Evolutionary conservation across 2,797 vertebrate species (phyloP), one percentile per base, ranked within the genome.

Genomic region (Tokudaia muenninki): DNA sequence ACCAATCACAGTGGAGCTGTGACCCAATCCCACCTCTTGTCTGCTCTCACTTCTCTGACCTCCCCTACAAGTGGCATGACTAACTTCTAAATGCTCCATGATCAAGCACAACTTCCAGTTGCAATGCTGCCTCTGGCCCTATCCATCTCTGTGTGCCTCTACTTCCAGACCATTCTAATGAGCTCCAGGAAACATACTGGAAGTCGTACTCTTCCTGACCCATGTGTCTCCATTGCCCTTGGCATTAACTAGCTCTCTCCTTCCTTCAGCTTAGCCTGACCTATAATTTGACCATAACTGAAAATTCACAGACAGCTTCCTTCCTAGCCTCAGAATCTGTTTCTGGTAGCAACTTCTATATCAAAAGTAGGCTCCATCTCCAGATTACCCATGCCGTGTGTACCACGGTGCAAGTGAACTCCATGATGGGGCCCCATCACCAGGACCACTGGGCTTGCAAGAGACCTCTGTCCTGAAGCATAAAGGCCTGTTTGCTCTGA

Each of bases 391-490:
- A n/a, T 34, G 29, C 1, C 22, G 37, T 92, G 41, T 29, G 29
- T 52, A 83, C 37, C 90, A 57, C 0, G 26, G 37, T 13, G 26
- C 52, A 26, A n/a, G 52, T 44, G 24, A 90, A 81, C 83, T 96
- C 81, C 2, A 29, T 1, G 70, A 26, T 9, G 26, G 72, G 29
- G 47, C 24, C 57, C 19, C 65, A 90, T 77, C 31, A 74, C 70
- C 88, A 89, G 77, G 77, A 7, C 52, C 44, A 52, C 87, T 44
- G 72, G 52, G 79, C 82, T 95, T 61, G n/a, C 24, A 84, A 88
- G 61, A 87, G 94, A 47, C 7, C 87, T 11, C 11, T 96, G 74
- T 80, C 92, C 91, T 41, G 61, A 92, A 78, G 29, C 84, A 74
- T 9, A 16, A 59, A 65, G 34, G 2, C 10, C 70, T 92, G 81